A percentile compares a stretch with the other conserved stretches of the same genome.
phyloP scores from a whole-genome alignment of 1,140 invertebrate genomes.

The Sminthurinus signatus region DNA sequence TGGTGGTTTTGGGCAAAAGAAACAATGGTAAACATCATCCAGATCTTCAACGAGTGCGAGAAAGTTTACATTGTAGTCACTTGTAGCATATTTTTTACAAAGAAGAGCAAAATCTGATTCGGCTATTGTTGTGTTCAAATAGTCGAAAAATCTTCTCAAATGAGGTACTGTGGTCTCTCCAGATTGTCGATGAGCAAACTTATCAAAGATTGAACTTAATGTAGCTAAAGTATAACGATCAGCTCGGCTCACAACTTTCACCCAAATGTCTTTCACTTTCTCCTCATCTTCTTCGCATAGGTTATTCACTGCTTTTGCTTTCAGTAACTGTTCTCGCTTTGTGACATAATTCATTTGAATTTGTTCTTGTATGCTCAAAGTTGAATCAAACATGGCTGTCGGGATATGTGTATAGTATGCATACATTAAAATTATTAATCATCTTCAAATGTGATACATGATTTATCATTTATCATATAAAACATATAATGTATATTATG shows the following conservation, averaged over 20 bases:
- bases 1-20: conserved; percentile 30
- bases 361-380: conserved; percentile 38
- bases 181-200: conserved; percentile 37
- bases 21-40: conserved; percentile 26
- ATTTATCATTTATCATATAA: no score
- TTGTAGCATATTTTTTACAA: conserved; percentile 39
- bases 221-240: conserved; percentile 27
- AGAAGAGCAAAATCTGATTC: conserved; percentile 37
- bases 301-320: conserved; percentile 27
- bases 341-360: conserved; percentile 37
- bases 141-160: conserved; percentile 28
- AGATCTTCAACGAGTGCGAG: conserved; percentile 33
- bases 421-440: no score
- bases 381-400: conserved; percentile 40
- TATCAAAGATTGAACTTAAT: conserved; percentile 28
- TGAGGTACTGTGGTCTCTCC: conserved; percentile 37
- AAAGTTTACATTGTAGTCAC: conserved; percentile 39
- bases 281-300: conserved; percentile 31
- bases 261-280: conserved; percentile 22
- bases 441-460: no score
- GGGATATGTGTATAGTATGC: no score
- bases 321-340: conserved; percentile 19
- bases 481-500: no score
- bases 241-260: conserved; percentile 25
- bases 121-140: conserved; percentile 23